Evolutionary conservation across 2,113 vertebrate species (phyloP).

Genomic region (Labrus mixtus): DNA sequence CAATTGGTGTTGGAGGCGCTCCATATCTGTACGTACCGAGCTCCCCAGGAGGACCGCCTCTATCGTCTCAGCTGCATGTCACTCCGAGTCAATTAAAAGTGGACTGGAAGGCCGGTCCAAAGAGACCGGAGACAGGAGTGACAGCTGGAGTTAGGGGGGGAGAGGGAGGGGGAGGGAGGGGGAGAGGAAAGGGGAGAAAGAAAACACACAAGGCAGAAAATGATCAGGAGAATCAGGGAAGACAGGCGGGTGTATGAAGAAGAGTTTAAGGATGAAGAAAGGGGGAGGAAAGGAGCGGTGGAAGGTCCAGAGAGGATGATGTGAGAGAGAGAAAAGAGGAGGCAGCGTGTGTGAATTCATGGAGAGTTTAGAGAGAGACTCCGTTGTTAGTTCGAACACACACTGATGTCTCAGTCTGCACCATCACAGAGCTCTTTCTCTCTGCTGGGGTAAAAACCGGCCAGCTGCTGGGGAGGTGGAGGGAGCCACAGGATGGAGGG

Average conservation of each 20-base stretch:
- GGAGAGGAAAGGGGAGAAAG: background rate
- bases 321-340: constrained; percentile 2
- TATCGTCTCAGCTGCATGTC: constrained; percentile 52
- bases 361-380: constrained; percentile 48
- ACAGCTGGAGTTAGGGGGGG: constrained; percentile 36
- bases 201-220: constrained; percentile 1
- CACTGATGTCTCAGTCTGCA: constrained; percentile 70
- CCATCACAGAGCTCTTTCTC: constrained; percentile 72
- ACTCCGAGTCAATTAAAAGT: constrained; percentile 72
- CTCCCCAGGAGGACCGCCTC: constrained; percentile 46
- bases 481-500: constrained; percentile 44
- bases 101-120: constrained; percentile 48
- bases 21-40: constrained; percentile 55
- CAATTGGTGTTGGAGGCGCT: constrained; percentile 42
- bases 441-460: constrained; percentile 51
- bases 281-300: constrained; percentile 18
- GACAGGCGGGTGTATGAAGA: background rate
- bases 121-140: constrained; percentile 48
- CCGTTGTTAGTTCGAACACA: constrained; percentile 38
- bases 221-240: constrained; percentile 12
- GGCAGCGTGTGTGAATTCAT: constrained; percentile 43
- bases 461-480: constrained; percentile 64
- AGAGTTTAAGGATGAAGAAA: constrained; percentile 11
- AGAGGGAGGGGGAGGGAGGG: background rate
- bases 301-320: background rate